Evolutionary conservation across 1,140 invertebrate genomes (phyloP), one percentile per base, ranked within the genome.

Genomic region (Bicyclus anynana): DNA sequence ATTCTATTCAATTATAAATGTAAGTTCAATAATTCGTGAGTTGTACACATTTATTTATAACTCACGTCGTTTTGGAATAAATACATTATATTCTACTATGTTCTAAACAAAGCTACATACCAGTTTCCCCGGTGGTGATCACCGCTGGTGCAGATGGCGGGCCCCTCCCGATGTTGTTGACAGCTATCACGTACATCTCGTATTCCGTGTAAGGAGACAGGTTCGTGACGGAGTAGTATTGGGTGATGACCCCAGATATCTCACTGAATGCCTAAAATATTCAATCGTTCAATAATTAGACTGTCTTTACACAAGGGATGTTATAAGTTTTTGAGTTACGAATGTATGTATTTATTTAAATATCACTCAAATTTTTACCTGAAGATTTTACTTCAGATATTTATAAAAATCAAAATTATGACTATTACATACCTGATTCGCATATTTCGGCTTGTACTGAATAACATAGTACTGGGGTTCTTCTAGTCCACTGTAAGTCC

Each of bases 181-280:
- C 96, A 13, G 97, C 97, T 61, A 97, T 95, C 55, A 99, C 96
- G 82, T 94, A 96, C 90, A 99, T 97, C 86, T 99, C 97, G 90
- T 99, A 99, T 76, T 97, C 96, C 0, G 97, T 99, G 86, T 97
- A 98, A 1, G 97, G 96, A 51, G 95, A 96, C 12, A 98, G 90
- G 64, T 94, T 94, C 42, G 94, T 92, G 21, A 99, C 95, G 21
- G 95, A 94, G 87, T 98, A 97, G 88, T 96, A 97, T 91, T 95
- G 95, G 17, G 96, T 96, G 61, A 96, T 96, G 63, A 98, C 96
- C 21, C 97, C 97, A 21, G 94, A 95, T 70, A 98, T 97, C 81
- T 98, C 97, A 66, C 94, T 94, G 83, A 92, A 95, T 23, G 93
- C 94, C 84, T 92, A 23, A 23, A 23, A 23, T 23, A 23, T 23